Base-by-base conservation (phyloP, 2,888 invertebrate genomes). In the Galeopsomyia nigrocyanea region DNA sequence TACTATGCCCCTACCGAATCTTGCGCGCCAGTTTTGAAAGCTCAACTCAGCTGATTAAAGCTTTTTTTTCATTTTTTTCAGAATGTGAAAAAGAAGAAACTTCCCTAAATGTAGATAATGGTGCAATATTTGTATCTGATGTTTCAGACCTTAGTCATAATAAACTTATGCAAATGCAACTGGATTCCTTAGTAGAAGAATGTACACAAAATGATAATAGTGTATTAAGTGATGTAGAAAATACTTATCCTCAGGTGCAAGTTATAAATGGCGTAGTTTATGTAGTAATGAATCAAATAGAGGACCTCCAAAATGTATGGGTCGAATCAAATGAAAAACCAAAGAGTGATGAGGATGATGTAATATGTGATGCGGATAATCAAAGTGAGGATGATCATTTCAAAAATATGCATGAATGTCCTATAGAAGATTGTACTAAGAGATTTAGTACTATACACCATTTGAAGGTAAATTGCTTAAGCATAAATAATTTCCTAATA, bases 361-460 rank as follows among this genome's bases (percentile, higher is more conserved):
- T 78, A 5, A 81, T 82, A 68, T 76, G 55, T 51, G 46, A 56
- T 46, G 68, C 79, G 26, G 71, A 83, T 73, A 82, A 82, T 61
- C 87, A 86, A 74, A 79, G 82, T 50, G 84, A 78, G 0, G 77
- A 80, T 10, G 62, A 78, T 5, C 82, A 80, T 71, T 73, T 78
- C 56, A 81, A 78, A 26, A 76, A 60, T 67, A 79, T 80, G 61
- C 81, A 86, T 81, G 83, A 84, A 49, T 89, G 89, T 75, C 82
- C 85, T 10, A 85, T 87, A 76, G 85, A 87, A 68, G 88, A 88
- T 47, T 89, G 89, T 78, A 82, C 84, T 1, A 89, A 89, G 81
- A 82, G 86, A 51, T 90, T 88, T 76, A 87, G 87, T 10, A 88
- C 88, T 3, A 82, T 87, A 1, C 87, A 89, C 81, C 89, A 89